Conservation (phyloP, 1,140 invertebrate genomes). For the Eulimnadia texana region DNA sequence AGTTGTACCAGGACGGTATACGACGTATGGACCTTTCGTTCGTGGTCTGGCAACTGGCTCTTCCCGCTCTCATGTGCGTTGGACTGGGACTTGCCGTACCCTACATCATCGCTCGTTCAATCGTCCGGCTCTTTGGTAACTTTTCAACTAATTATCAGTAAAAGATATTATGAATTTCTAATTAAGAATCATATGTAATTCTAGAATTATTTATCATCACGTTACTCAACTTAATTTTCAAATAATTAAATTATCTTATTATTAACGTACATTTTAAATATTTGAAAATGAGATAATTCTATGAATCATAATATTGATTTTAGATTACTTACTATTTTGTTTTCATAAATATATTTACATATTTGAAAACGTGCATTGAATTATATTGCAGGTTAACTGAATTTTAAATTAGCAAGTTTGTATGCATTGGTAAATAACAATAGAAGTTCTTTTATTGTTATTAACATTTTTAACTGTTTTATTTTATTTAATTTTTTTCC, state of each 20-base stretch:
- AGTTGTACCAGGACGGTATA: constrained; percentile 70
- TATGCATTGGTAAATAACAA: too few relatives aligned
- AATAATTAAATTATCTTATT: too few relatives aligned
- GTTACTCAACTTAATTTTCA: background rate
- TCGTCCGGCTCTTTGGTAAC: constrained; percentile 58
- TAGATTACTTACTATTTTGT: constrained; percentile 19
- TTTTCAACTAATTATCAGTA: background rate
- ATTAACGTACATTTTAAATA: too few relatives aligned
- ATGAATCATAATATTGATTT: too few relatives aligned
- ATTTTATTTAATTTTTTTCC: background rate
- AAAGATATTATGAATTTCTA: too few relatives aligned
- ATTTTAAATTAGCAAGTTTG: too few relatives aligned
- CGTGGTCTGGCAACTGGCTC: constrained; percentile 67
- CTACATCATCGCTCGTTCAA: constrained; percentile 68
- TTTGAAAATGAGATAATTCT: too few relatives aligned
- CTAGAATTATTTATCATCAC: background rate
- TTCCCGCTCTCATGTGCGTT: constrained; percentile 74
- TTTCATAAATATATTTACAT: too few relatives aligned
- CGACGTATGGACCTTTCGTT: constrained; percentile 80
- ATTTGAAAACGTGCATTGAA: too few relatives aligned
- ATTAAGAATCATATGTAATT: too few relatives aligned
- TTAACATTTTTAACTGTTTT: constrained; percentile 18
- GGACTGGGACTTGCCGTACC: constrained; percentile 77
- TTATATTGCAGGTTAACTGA: too few relatives aligned
- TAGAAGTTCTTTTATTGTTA: too few relatives aligned